Conservation (phyloP, 2,797 vertebrate genomes). For the Cephalopachus bancanus region DNA sequence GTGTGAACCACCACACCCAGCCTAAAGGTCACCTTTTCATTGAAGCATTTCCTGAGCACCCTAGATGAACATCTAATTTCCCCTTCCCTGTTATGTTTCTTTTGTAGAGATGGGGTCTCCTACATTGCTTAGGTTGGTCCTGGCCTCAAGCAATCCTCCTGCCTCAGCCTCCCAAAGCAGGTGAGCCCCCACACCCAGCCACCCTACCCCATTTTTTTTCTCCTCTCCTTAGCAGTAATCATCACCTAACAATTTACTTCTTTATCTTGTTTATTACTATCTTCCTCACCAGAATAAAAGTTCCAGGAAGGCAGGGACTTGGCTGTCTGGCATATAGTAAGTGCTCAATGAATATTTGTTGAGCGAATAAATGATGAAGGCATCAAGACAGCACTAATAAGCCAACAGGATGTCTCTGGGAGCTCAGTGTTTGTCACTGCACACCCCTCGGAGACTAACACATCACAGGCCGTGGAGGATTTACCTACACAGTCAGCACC, state of each 20-base stretch:
- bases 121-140: too few relatives aligned
- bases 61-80: not conserved
- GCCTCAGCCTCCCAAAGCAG: too few relatives aligned
- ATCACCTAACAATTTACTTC: too few relatives aligned
- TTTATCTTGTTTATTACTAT: too few relatives aligned
- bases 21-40: not conserved
- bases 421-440: not conserved
- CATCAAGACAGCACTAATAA: not conserved
- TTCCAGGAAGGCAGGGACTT: not conserved
- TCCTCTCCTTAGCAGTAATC: too few relatives aligned
- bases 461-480: not conserved
- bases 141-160: too few relatives aligned
- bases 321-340: not conserved
- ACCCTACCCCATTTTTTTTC: too few relatives aligned
- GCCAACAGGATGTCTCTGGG: rapidly evolving
- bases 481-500: not conserved
- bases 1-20: not conserved
- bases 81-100: not conserved
- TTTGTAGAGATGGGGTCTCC: too few relatives aligned
- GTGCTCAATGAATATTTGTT: not conserved
- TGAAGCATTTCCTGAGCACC: not conserved
- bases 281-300: not conserved
- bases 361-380: not conserved
- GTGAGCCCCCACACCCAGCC: too few relatives aligned
- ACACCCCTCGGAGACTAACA: not conserved